A percentile compares a stretch with the other conserved stretches of the same genome.
Conservation (phyloP, 2,888 invertebrate species). For the Stegophylla sp. region DNA sequence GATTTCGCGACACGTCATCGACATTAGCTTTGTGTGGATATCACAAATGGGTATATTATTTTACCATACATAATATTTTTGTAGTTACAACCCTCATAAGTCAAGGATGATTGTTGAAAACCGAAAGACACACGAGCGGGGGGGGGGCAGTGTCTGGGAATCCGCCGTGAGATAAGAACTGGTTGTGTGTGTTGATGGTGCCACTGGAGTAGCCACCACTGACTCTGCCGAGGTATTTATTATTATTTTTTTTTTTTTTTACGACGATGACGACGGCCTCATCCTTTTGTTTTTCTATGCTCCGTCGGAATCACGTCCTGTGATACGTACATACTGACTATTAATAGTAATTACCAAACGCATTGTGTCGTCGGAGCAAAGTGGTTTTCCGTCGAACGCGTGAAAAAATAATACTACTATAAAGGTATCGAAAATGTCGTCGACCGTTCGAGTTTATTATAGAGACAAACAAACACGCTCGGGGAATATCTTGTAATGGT, state of each 20-base stretch:
- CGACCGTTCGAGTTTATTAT: too few species aligned
- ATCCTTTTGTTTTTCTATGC: conserved; percentile 53
- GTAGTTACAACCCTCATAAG: conserved; percentile 44
- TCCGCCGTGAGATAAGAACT: conserved; percentile 50
- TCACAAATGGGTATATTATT: not conserved
- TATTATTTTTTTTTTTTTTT: not conserved
- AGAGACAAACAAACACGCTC: too few species aligned
- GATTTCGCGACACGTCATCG: too few species aligned
- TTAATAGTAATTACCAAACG: conserved; percentile 46
- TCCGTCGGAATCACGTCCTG: conserved; percentile 36
- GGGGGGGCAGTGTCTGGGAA: conserved; percentile 39
- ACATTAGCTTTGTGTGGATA: not conserved
- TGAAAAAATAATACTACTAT: conserved; percentile 22
- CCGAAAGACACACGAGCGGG: not conserved
- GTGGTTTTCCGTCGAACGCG: conserved; percentile 10
- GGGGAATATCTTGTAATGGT: too few species aligned
- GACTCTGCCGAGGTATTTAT: conserved; percentile 11
- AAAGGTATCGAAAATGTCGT: conserved; percentile 49
- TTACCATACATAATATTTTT: not conserved
- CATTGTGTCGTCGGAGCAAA: conserved; percentile 36
- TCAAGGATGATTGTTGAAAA: conserved; percentile 17
- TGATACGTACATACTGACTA: too few species aligned
- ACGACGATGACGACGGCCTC: conserved; percentile 2
- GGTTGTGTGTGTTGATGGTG: conserved; percentile 39
- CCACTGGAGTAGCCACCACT: conserved; percentile 19